A percentile compares a stretch with the other conserved stretches of the same genome.
Evolutionary conservation across 2,888 invertebrate species (phyloP).

Genomic region (Erebia ligea): DNA sequence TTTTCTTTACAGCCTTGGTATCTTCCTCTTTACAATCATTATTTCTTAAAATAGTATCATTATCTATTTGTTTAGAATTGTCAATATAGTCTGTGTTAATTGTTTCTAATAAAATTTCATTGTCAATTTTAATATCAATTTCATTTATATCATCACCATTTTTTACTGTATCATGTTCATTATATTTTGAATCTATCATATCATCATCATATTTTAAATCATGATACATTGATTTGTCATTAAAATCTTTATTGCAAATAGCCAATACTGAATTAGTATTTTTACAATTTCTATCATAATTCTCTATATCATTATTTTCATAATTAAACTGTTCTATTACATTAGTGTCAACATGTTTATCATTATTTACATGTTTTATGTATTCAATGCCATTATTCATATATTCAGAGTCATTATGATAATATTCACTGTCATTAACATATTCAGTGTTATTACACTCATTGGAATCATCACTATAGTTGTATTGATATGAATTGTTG

Average conservation of each 20-base stretch:
- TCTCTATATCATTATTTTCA: neutral
- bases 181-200: conserved; percentile 6
- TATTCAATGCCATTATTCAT: conserved; percentile 18
- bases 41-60: neutral
- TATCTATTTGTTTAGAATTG: neutral
- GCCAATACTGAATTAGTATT: neutral
- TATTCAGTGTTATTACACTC: conserved; percentile 36
- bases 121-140: conserved; percentile 6
- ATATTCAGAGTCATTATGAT: conserved; percentile 46
- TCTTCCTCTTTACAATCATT: conserved; percentile 19
- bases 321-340: neutral
- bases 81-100: neutral
- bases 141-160: neutral
- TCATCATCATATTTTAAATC: neutral
- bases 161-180: conserved; percentile 20
- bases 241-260: neutral
- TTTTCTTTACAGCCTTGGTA: conserved; percentile 28
- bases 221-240: neutral
- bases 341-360: neutral
- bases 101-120: neutral
- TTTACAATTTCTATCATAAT: neutral
- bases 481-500: conserved; percentile 38
- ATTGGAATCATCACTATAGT: conserved; percentile 44
- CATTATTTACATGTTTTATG: neutral
- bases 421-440: conserved; percentile 46